A percentile compares a stretch with the other conserved stretches of the same genome.
phyloP scores from a whole-genome alignment of 2,797 vertebrate genomes.

The Simalia tracyae region DNA sequence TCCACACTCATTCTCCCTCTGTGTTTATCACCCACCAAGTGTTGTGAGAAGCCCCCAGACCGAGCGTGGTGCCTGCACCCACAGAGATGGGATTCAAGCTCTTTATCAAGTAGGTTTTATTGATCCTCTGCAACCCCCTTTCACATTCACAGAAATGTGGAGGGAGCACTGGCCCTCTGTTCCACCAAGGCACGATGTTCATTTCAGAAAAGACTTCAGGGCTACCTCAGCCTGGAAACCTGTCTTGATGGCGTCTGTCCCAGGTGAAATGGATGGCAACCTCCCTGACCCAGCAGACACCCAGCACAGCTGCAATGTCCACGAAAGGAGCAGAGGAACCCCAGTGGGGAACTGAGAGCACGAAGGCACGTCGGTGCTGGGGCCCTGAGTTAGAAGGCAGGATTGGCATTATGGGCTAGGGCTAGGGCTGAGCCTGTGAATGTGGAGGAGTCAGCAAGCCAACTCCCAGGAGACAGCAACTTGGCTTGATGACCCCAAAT shows the following conservation, averaged over 20 bases:
- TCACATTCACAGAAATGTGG: too few species aligned
- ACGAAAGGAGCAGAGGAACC: not conserved
- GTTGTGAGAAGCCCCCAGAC: not conserved
- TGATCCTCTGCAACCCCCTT: not conserved
- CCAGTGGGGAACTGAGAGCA: too few species aligned
- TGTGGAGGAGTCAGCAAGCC: too few species aligned
- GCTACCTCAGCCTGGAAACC: accelerated
- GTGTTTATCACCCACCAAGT: too few species aligned
- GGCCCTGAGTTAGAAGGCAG: not conserved
- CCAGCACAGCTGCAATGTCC: not conserved
- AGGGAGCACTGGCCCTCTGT: not conserved
- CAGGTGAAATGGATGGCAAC: not conserved
- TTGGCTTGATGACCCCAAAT: too few species aligned
- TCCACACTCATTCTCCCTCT: too few species aligned
- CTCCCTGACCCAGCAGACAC: not conserved
- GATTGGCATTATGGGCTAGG: not conserved
- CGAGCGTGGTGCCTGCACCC: too few species aligned
- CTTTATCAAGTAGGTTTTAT: slow-evolving; percentile 2
- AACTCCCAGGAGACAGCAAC: too few species aligned
- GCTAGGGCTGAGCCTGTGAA: not conserved
- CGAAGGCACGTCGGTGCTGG: not conserved
- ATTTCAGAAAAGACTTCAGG: not conserved
- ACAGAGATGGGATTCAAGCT: not conserved
- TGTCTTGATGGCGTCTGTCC: accelerated
- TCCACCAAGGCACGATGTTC: not conserved